Base-by-base conservation (phyloP, 2,113 vertebrate species). In the Dipodomys stephensi region DNA sequence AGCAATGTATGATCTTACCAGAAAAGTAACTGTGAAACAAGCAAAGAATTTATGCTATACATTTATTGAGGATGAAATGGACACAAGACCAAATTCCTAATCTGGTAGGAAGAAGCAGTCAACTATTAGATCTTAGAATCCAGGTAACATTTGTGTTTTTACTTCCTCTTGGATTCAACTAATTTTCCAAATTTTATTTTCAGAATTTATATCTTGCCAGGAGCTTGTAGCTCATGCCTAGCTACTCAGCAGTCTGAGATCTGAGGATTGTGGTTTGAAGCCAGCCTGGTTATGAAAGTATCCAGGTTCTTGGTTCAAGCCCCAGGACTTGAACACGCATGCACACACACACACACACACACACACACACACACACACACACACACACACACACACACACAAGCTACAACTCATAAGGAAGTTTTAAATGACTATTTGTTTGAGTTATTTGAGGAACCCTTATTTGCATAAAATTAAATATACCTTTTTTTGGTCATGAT, bases 171-270 rank as follows among this genome's bases (percentile, higher is more conserved):
- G 22, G 27, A 19, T 78, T 88, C 25, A 89, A n/a, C 1, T 72
- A 89, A 6, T 15, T 93, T 84, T 93, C 89, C 18, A 27, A 93
- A 32, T 93, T 82, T 83, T 53, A 87, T 85, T 95, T 72, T 92
- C 39, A 44, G 32, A 92, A 83, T 79, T 49, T 49, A 11, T 2
- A 49, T 49, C 49, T 9, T 49, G 2, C 9, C 49, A 49, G 49
- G 49, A 49, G 49, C 49, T 12, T 49, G 49, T 49, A 49, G 8
- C 12, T 49, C 53, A 57, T 57, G 53, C 15, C 53, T 16, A 57
- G 12, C 53, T 57, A 18, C 53, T 57, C 53, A 57, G 53, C 53
- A 57, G 15, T 57, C 53, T 57, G 53, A 57, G 53, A 57, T 57
- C 15, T 57, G 53, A 57, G 53, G 15, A 57, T 57, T 57, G 53